These are phyloP conservation scores for Pyrrhia umbra DNA, from an alignment of 2,888 invertebrate genomes.

Conservation along the genomic window DNA sequence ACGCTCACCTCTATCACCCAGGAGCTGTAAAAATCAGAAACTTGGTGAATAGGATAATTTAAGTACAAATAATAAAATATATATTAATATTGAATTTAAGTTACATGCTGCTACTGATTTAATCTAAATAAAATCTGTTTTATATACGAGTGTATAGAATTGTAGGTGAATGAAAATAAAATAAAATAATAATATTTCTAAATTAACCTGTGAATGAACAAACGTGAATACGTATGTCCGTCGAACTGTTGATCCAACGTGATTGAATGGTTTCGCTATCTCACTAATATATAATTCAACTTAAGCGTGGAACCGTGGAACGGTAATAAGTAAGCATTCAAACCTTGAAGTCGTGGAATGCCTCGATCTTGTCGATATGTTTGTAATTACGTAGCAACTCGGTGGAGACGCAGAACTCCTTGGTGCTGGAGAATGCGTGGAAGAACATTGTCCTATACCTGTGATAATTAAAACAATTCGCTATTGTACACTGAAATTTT, in stretches of 20 bases:
- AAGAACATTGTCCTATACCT: constrained; percentile 94
- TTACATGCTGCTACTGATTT: too few relatives aligned
- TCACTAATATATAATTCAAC: constrained; percentile 53
- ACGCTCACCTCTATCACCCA: constrained; percentile 93
- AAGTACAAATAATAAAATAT: too few relatives aligned
- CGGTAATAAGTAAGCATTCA: constrained; percentile 54
- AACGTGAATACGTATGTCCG: background rate
- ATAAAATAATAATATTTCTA: background rate
- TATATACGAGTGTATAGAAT: too few relatives aligned
- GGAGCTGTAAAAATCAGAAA: constrained; percentile 79
- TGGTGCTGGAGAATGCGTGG: constrained; percentile 95
- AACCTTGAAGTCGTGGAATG: constrained; percentile 93
- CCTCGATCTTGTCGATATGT: constrained; percentile 91
- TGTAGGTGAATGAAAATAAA: too few relatives aligned
- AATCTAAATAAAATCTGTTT: too few relatives aligned
- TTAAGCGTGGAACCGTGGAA: constrained; percentile 35
- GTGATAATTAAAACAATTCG: constrained; percentile 65
- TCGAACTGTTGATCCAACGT: constrained; percentile 19
- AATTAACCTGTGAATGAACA: constrained; percentile 23
- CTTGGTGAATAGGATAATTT: background rate
- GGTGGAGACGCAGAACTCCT: constrained; percentile 95
- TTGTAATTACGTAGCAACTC: constrained; percentile 93
- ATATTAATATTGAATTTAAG: too few relatives aligned
- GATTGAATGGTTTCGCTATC: constrained; percentile 33
- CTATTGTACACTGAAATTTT: constrained; percentile 47